A percentile compares a stretch with the other conserved stretches of the same genome.
phyloP scores from a whole-genome alignment of 2,113 vertebrate genomes.

The Oryzias javanicus region DNA sequence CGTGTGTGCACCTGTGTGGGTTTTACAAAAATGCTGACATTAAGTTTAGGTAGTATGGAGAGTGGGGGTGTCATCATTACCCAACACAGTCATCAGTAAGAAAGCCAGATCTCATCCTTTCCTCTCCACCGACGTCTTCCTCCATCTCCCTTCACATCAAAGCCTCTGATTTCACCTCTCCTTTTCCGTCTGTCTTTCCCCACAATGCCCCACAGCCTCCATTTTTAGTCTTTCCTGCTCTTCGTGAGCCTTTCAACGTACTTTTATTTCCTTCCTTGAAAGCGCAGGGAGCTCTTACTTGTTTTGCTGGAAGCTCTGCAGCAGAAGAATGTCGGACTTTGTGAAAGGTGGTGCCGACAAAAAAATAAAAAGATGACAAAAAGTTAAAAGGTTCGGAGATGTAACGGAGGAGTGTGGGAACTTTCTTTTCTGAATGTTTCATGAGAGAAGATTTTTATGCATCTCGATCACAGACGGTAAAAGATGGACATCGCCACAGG shows the following conservation, averaged over 20 bases:
- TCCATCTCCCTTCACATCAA: slow-evolving; percentile 20
- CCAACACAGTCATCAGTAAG: slow-evolving; percentile 44
- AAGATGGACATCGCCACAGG: neutral
- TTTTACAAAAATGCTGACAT: slow-evolving; percentile 48
- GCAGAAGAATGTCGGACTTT: slow-evolving; percentile 6
- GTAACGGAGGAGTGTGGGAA: slow-evolving; percentile 2
- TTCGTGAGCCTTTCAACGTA: slow-evolving; percentile 13
- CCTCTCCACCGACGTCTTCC: slow-evolving; percentile 23
- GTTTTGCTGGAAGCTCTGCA: slow-evolving; percentile 9
- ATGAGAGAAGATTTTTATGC: neutral
- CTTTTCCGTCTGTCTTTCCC: neutral
- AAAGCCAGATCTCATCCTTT: slow-evolving; percentile 46
- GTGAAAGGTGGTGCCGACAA: slow-evolving; percentile 11
- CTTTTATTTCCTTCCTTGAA: slow-evolving; percentile 10
- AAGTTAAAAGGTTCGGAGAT: neutral
- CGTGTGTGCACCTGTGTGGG: slow-evolving; percentile 15
- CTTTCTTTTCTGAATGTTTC: neutral
- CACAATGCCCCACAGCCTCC: slow-evolving; percentile 24
- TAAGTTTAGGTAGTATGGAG: slow-evolving; percentile 11
- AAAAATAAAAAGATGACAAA: slow-evolving; percentile 8
- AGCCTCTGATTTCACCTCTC: slow-evolving; percentile 23
- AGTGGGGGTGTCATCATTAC: slow-evolving; percentile 47
- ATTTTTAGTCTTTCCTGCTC: slow-evolving; percentile 36
- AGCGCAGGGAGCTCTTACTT: slow-evolving; percentile 19
- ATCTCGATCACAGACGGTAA: neutral